Percentiles rank a stretch among this genome's conserved stretches.
These are phyloP conservation scores for Chalcis sispes DNA, from an alignment of 2,888 invertebrate genomes.

Conservation along the genomic window DNA sequence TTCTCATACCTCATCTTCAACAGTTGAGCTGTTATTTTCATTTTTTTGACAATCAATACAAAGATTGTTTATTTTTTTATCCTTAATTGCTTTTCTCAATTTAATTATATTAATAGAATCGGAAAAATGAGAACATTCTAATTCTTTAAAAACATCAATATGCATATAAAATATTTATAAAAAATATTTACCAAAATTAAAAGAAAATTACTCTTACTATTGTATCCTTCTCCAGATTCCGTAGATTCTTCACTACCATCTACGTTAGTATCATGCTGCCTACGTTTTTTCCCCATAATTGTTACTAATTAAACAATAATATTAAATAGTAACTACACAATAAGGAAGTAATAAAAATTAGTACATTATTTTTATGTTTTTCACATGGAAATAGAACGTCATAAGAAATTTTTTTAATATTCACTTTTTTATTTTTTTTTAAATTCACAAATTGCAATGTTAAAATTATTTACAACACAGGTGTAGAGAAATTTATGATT, in stretches of 20 bases:
- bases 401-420: neutral
- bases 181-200: neutral
- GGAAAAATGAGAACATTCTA: conserved; percentile 82
- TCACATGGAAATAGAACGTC: neutral
- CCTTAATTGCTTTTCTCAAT: conserved; percentile 80
- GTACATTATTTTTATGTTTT: neutral
- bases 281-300: conserved; percentile 52
- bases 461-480: neutral
- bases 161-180: conserved; percentile 1
- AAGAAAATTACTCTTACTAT: conserved; percentile 6
- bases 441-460: neutral
- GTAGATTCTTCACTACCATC: conserved; percentile 81
- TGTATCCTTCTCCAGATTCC: conserved; percentile 82
- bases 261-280: conserved; percentile 81
- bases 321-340: neutral
- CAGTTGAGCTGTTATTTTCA: conserved; percentile 74
- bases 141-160: conserved; percentile 54
- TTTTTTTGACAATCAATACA: conserved; percentile 81
- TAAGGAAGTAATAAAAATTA: neutral
- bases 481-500: neutral
- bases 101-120: conserved; percentile 82
- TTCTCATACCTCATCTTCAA: conserved; percentile 76
- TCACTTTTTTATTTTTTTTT: neutral
- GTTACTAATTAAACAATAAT: neutral
- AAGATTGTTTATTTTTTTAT: conserved; percentile 78